Evolutionary conservation across 2,113 vertebrate species (phyloP).

Genomic region (Petromus typicus): DNA sequence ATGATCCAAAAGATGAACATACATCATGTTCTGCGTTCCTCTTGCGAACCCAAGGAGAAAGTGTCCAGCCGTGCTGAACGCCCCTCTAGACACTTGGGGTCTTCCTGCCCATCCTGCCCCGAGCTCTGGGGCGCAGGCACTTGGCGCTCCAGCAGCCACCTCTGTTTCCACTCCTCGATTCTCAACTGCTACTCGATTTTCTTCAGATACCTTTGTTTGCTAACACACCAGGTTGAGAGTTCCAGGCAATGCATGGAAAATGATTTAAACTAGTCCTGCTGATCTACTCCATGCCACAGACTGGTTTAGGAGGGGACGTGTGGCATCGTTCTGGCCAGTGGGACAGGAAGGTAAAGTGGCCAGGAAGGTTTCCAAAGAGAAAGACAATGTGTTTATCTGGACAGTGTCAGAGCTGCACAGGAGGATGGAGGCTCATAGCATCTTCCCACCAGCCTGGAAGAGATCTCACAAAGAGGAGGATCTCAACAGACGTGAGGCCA

Average conservation of each 20-base stretch:
- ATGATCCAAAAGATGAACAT: constrained; percentile 14
- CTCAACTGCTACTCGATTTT: background rate
- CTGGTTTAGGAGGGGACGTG: background rate
- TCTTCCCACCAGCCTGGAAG: background rate
- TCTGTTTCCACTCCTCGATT: background rate
- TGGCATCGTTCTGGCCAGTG: background rate
- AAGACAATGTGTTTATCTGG: background rate
- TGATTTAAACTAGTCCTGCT: background rate
- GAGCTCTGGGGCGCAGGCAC: background rate
- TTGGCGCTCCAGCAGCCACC: too few relatives aligned
- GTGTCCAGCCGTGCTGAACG: background rate
- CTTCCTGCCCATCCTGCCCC: background rate
- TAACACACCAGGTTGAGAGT: background rate
- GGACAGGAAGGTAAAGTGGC: background rate
- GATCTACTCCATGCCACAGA: background rate
- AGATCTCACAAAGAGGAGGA: background rate
- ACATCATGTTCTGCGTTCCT: background rate
- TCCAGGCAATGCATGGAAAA: background rate
- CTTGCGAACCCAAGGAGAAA: constrained; percentile 1
- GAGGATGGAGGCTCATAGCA: background rate
- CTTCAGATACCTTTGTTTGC: background rate
- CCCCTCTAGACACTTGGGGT: background rate
- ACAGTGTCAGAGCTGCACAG: background rate
- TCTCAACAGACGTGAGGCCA: background rate
- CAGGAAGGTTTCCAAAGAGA: background rate